Base-by-base conservation (phyloP, 2,888 invertebrate species). In the Leucoma salicis region DNA sequence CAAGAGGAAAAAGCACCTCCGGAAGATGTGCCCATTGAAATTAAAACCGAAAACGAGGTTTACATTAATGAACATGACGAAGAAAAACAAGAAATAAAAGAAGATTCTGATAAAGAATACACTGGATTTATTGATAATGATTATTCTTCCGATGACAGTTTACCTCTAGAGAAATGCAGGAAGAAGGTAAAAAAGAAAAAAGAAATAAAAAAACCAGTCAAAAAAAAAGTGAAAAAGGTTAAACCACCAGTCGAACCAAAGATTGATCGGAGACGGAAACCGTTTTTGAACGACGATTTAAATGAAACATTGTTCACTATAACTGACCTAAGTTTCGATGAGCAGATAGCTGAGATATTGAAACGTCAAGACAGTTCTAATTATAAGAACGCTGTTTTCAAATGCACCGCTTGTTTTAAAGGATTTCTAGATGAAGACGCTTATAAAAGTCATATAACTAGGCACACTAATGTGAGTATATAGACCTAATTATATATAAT, bases 341-440 rank as follows among this genome's bases (percentile, higher is more conserved):
- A 87, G 13, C 88, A 89, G 44, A 53, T 85, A 0, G 85, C 82
- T 0, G 87, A 88, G 13, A 86, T 89, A 3, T 49, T 74, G 25
- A 86, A 86, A 35, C 59, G 88, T 0, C 77, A 72, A 11, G 84
- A 88, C 0, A 70, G 74, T 14, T 50, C 82, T 0, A 84, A 86
- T 29, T 88, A 80, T 44, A 86, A 81, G 39, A 85, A 85, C 34
- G 66, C 85, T 0, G 62, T 78, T 0, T 88, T 67, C 38, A 86
- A 85, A 35, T 89, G 88, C 35, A 74, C 70, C 0, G 76, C 68
- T 8, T 89, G 88, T 38, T 89, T 61, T 8, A 86, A 86, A 50
- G 87, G 87, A 0, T 88, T 87, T 45, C 44, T 84, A 8, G 87
- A 86, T 3, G 74, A 81, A 24, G 84, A 81, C 0, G 82, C 86